These are phyloP conservation scores for Psittacula cyanocephala DNA, from an alignment of 2,113 vertebrate genomes.

Conservation along the genomic window DNA sequence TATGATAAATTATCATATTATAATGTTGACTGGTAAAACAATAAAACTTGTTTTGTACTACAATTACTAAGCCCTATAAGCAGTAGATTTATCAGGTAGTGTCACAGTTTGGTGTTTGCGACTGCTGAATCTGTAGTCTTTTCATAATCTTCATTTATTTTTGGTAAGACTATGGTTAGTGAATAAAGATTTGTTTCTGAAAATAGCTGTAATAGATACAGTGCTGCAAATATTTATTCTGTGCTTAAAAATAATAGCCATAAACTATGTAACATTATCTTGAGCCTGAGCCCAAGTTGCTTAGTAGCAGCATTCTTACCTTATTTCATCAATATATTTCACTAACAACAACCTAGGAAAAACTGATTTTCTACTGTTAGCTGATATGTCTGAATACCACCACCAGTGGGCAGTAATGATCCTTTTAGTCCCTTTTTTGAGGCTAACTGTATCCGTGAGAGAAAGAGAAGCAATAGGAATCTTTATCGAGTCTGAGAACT, in stretches of 20 bases:
- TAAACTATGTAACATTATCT: not conserved
- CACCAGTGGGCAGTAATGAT: constrained; percentile 40
- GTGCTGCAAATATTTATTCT: not conserved
- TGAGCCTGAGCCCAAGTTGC: not conserved
- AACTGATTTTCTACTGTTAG: not conserved
- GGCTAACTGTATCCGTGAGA: not conserved
- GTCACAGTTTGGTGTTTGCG: not conserved
- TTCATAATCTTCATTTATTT: not conserved
- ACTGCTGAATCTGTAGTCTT: not conserved
- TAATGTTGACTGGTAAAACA: not conserved
- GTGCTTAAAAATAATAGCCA: not conserved
- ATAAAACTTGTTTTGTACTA: not conserved
- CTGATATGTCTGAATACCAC: not conserved
- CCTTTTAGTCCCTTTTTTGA: constrained; percentile 7
- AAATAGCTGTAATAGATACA: not conserved
- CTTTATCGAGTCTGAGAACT: not conserved
- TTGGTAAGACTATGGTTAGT: not conserved
- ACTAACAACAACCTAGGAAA: not conserved
- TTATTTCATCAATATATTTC: not conserved
- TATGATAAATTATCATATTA: not conserved
- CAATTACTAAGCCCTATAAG: not conserved
- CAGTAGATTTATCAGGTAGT: not conserved
- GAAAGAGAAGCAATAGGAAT: not conserved
- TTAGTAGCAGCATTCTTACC: not conserved
- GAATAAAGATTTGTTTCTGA: not conserved